phyloP scores from a whole-genome alignment of 2,113 vertebrate genomes.

The Eurystomus gularis region DNA sequence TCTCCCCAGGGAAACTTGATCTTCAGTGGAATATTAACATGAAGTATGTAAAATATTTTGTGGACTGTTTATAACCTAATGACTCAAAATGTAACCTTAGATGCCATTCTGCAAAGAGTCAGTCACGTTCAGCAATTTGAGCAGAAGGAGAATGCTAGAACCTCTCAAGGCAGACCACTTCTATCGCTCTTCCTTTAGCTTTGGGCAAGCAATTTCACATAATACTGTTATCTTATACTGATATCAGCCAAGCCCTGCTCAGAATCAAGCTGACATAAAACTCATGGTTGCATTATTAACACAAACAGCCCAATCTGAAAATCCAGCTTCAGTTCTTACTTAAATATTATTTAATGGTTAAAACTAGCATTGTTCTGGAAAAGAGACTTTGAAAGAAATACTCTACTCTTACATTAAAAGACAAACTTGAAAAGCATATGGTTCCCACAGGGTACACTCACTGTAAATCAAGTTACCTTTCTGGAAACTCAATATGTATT shows the following conservation, averaged over 20 bases:
- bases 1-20: conserved; percentile 27
- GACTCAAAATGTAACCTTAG: conserved; percentile 40
- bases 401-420: neutral
- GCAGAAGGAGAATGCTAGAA: neutral
- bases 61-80: conserved; percentile 36
- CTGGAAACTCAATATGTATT: neutral
- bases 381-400: conserved; percentile 23
- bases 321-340: neutral
- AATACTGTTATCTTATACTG: neutral
- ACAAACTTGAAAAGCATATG: neutral
- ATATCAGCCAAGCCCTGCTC: neutral
- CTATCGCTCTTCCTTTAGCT: neutral
- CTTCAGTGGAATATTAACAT: conserved; percentile 35
- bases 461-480: neutral
- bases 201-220: neutral
- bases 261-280: neutral
- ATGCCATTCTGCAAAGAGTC: conserved; percentile 15
- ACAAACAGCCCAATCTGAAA: neutral
- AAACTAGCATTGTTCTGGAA: neutral
- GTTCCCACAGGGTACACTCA: neutral
- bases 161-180: neutral
- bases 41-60: conserved; percentile 32
- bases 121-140: neutral
- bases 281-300: neutral
- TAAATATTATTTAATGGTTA: neutral